Conservation (phyloP, 2,797 vertebrate genomes). For the Cyclura pinguis region DNA sequence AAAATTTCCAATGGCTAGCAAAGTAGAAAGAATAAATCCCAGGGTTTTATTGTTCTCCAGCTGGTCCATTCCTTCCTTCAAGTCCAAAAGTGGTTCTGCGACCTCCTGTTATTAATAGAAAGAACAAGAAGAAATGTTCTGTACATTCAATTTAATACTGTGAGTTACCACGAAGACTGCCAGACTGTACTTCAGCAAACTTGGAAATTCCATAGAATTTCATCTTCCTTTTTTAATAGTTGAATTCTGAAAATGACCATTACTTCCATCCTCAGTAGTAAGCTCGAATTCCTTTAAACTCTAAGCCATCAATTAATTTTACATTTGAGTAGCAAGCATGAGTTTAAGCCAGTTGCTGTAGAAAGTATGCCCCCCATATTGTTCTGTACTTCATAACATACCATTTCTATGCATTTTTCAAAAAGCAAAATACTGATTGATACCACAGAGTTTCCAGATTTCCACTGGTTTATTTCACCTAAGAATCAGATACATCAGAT, state of each 20-base stretch:
- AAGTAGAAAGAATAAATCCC: constrained; percentile 92
- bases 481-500: background rate
- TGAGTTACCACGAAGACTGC: constrained; percentile 55
- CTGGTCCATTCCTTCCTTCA: constrained; percentile 99
- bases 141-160: constrained; percentile 37
- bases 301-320: background rate
- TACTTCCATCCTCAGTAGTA: background rate
- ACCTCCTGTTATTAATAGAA: constrained; percentile 87
- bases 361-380: background rate
- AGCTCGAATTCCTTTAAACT: background rate
- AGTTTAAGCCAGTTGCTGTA: background rate
- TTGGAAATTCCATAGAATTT: constrained; percentile 28
- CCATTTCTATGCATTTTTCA: background rate
- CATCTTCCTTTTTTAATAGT: constrained; percentile 43
- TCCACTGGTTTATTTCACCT: background rate
- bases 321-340: constrained; percentile 9
- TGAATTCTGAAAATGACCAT: constrained; percentile 41
- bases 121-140: constrained; percentile 50
- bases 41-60: constrained; percentile 96
- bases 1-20: constrained; percentile 97
- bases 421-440: background rate
- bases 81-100: constrained; percentile 94
- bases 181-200: constrained; percentile 42
- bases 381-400: constrained; percentile 6
- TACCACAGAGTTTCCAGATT: background rate